These are phyloP conservation scores for Sipunculus nudus DNA, from an alignment of 2,888 invertebrate genomes.

Conservation along the genomic window DNA sequence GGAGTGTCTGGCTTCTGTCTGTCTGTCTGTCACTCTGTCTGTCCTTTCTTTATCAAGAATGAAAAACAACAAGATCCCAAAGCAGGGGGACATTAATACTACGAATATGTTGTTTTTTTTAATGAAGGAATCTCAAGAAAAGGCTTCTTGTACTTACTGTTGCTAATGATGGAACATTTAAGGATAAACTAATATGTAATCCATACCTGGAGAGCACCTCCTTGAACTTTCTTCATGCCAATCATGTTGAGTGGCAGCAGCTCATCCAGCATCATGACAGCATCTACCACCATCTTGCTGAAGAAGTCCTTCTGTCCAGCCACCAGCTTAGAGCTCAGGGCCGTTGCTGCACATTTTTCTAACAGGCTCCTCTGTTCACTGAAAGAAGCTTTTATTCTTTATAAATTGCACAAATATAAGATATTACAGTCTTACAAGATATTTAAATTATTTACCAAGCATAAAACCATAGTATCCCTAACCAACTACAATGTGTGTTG, in stretches of 20 bases:
- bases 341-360: constrained; percentile 90
- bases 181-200: not conserved
- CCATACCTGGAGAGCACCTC: constrained; percentile 78
- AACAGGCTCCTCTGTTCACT: constrained; percentile 68
- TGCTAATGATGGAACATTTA: not conserved
- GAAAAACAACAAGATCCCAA: too few relatives aligned
- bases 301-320: constrained; percentile 96
- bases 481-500: too few relatives aligned
- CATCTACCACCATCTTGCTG: constrained; percentile 96
- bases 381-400: too few relatives aligned
- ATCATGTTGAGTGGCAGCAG: constrained; percentile 97
- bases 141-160: not conserved
- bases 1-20: too few relatives aligned
- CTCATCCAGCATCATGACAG: constrained; percentile 86
- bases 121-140: too few relatives aligned
- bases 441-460: too few relatives aligned
- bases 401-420: not conserved
- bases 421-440: not conserved
- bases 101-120: too few relatives aligned
- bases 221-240: constrained; percentile 93
- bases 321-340: constrained; percentile 96
- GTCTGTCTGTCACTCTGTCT: too few relatives aligned
- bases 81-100: too few relatives aligned
- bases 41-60: too few relatives aligned
- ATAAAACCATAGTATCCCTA: too few relatives aligned